These are phyloP conservation scores for Agrochola macilenta DNA, from an alignment of 2,888 invertebrate genomes.

Conservation along the genomic window DNA sequence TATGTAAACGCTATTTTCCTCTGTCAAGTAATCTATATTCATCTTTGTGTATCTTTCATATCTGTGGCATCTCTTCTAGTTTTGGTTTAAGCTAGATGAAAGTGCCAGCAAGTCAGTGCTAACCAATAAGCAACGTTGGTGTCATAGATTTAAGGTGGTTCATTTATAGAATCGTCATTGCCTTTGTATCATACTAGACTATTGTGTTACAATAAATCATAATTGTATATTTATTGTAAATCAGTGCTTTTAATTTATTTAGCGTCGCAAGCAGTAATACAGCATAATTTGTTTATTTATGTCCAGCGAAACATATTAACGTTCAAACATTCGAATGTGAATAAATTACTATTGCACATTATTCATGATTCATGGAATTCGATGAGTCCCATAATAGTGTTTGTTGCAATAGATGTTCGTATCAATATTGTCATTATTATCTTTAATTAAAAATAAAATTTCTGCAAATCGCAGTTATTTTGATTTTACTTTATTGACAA, in stretches of 20 bases:
- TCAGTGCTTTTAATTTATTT: slow-evolving; percentile 26
- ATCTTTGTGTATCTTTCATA: not conserved
- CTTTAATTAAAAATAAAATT: not conserved
- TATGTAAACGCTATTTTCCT: not conserved
- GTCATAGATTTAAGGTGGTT: not conserved
- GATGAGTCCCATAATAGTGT: slow-evolving; percentile 1
- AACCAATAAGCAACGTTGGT: not conserved
- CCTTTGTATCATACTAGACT: not conserved
- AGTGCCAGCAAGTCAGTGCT: not conserved
- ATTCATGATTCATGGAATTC: slow-evolving; percentile 14
- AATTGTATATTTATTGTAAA: slow-evolving; percentile 14
- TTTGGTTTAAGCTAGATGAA: not conserved
- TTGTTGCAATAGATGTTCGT: not conserved
- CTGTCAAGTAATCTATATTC: not conserved
- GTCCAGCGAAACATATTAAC: slow-evolving; percentile 16
- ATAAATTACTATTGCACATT: slow-evolving; percentile 22
- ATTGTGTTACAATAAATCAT: not conserved
- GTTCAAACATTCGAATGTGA: slow-evolving; percentile 20
- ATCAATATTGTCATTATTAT: not conserved
- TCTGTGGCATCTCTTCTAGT: not conserved
- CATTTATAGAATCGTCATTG: not conserved
- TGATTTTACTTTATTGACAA: no score
- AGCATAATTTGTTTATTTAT: slow-evolving; percentile 32
- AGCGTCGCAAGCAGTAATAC: slow-evolving; percentile 2
- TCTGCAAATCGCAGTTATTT: not conserved